A percentile compares a stretch with the other conserved stretches of the same genome.
Evolutionary conservation across 1,140 invertebrate genomes (phyloP).

Genomic region (Batillaria attramentaria): DNA sequence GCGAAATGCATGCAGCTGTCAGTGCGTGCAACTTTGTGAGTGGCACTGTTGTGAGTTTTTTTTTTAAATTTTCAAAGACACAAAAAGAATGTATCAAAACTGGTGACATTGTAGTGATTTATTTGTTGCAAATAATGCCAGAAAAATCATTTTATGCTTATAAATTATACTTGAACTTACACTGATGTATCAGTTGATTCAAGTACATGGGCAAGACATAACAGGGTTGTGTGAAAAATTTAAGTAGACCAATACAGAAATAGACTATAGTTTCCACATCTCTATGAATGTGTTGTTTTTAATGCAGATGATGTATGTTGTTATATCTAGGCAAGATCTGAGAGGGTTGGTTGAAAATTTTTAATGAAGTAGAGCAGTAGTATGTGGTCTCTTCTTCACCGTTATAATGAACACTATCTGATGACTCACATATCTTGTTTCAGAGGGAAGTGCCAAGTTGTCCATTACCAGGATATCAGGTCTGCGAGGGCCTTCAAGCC

Average conservation of each 20-base stretch:
- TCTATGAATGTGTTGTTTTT: background rate
- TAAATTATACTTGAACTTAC: no score
- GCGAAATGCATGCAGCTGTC: background rate
- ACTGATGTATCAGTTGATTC: no score
- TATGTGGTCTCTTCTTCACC: no score
- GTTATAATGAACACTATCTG: no score
- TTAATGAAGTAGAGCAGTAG: no score
- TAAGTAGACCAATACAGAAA: background rate
- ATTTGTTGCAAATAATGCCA: conserved; percentile 2
- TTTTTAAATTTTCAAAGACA: background rate
- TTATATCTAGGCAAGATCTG: no score
- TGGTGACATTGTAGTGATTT: conserved; percentile 2
- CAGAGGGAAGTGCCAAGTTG: conserved; percentile 75
- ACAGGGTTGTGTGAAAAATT: no score
- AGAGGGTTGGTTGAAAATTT: no score
- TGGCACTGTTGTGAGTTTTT: background rate
- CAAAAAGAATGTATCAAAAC: background rate
- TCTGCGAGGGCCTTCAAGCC: conserved; percentile 69
- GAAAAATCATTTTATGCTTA: no score
- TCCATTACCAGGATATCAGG: conserved; percentile 74
- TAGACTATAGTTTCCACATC: background rate
- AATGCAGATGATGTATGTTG: no score
- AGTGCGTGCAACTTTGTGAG: background rate
- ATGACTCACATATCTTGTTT: no score
- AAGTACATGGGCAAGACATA: no score